phyloP scores from a whole-genome alignment of 2,888 invertebrate genomes.

The Drosophila formosana region DNA sequence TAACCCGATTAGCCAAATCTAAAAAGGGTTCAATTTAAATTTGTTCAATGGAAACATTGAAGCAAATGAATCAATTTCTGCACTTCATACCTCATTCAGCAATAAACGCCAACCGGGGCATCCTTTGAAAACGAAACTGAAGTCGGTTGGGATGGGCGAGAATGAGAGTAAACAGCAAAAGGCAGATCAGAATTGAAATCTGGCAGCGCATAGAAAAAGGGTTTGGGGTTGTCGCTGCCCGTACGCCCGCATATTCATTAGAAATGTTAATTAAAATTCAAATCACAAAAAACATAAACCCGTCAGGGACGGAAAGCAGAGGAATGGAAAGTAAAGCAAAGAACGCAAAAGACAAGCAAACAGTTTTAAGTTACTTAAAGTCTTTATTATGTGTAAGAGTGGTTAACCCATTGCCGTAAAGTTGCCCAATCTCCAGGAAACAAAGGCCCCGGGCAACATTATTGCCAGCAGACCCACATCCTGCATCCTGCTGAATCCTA shows the following conservation, averaged over 20 bases:
- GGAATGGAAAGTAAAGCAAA: constrained; percentile 24
- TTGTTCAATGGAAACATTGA: neutral
- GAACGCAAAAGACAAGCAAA: constrained; percentile 66
- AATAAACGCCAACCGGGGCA: constrained; percentile 14
- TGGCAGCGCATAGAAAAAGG: neutral
- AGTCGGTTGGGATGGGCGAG: constrained; percentile 1
- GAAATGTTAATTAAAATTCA: constrained; percentile 78
- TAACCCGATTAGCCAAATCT: neutral
- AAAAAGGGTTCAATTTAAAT: neutral
- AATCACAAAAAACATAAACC: constrained; percentile 60
- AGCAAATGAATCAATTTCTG: constrained; percentile 1
- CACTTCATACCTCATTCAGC: constrained; percentile 13
- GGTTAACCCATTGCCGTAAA: constrained; percentile 67
- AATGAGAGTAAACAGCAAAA: constrained; percentile 11
- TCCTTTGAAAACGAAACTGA: constrained; percentile 31
- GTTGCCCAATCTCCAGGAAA: constrained; percentile 21
- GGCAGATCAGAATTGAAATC: constrained; percentile 13
- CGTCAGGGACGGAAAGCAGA: constrained; percentile 24
- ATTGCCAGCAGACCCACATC: constrained; percentile 18
- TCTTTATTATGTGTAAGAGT: constrained; percentile 74
- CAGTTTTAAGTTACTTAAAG: constrained; percentile 81
- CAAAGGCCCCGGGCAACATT: constrained; percentile 27
- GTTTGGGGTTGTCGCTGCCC: neutral
- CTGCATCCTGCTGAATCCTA: neutral
- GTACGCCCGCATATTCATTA: constrained; percentile 61